phyloP scores from a whole-genome alignment of 2,113 vertebrate species.

The Rhodinocichla rosea region DNA sequence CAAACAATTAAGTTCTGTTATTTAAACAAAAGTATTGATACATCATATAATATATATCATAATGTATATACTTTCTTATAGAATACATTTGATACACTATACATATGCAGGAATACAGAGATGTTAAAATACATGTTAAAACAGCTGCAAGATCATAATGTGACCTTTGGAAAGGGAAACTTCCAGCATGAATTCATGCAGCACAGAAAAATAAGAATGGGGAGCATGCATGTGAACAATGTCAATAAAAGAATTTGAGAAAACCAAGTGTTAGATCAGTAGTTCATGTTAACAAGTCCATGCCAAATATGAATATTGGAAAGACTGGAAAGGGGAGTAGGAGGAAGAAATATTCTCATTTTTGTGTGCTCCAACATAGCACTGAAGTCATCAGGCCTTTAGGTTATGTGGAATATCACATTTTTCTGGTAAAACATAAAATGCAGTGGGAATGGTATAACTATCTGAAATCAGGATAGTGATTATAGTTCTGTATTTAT shows the following conservation, averaged over 20 bases:
- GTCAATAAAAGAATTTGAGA: not conserved
- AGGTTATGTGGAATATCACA: not conserved
- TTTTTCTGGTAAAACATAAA: not conserved
- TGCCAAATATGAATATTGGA: not conserved
- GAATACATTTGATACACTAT: too few species aligned
- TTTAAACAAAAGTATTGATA: not conserved
- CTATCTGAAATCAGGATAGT: not conserved
- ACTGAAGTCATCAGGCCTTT: not conserved
- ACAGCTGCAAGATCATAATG: not conserved
- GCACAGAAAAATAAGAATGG: not conserved
- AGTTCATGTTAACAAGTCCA: not conserved
- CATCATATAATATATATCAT: not conserved
- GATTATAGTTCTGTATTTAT: not conserved
- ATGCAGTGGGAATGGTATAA: not conserved
- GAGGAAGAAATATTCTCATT: not conserved
- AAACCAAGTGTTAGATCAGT: not conserved
- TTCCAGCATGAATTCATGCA: not conserved
- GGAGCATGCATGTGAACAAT: not conserved
- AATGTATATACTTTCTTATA: not conserved
- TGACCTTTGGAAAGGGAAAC: not conserved
- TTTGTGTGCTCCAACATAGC: not conserved
- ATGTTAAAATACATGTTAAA: not conserved
- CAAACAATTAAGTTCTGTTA: not conserved
- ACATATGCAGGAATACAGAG: not conserved
- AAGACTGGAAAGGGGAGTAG: not conserved